Percentiles rank a stretch among this genome's conserved stretches.
These are phyloP conservation scores for Iselma pallidipennis DNA, from an alignment of 2,888 invertebrate species.

Conservation along the genomic window DNA sequence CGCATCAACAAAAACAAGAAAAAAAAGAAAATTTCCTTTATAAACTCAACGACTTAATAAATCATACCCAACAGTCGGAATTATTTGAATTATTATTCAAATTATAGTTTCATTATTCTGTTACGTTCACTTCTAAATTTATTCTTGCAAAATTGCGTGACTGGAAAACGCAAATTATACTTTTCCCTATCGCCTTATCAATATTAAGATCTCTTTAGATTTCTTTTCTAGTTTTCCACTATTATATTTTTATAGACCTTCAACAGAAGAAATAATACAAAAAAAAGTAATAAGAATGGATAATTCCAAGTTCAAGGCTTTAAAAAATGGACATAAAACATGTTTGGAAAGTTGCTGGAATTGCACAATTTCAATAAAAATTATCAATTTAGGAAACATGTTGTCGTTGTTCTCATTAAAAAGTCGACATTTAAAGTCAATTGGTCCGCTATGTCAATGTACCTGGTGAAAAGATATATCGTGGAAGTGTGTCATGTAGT, in stretches of 20 bases:
- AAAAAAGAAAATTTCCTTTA: too few relatives aligned
- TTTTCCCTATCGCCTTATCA: background rate
- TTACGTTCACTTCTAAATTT: background rate
- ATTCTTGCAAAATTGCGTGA: background rate
- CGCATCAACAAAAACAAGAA: too few relatives aligned
- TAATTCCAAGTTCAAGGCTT: too few relatives aligned
- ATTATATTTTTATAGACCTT: too few relatives aligned
- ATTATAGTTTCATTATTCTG: background rate
- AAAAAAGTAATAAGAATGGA: background rate
- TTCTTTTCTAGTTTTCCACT: too few relatives aligned
- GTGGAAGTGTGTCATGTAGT: constrained; percentile 14
- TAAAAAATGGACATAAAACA: too few relatives aligned
- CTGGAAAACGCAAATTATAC: background rate
- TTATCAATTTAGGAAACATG: background rate
- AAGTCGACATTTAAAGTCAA: constrained; percentile 5
- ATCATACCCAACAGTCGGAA: too few relatives aligned
- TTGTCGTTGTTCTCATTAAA: constrained; percentile 7
- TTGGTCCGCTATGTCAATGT: constrained; percentile 18
- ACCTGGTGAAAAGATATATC: constrained; percentile 1
- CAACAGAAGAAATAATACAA: too few relatives aligned
- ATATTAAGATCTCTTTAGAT: background rate
- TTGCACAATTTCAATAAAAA: background rate
- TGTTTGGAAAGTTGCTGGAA: constrained; percentile 7
- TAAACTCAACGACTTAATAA: too few relatives aligned
- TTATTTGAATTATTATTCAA: too few relatives aligned